phyloP scores from a whole-genome alignment of 2,888 invertebrate species.

The Empis stercorea region DNA sequence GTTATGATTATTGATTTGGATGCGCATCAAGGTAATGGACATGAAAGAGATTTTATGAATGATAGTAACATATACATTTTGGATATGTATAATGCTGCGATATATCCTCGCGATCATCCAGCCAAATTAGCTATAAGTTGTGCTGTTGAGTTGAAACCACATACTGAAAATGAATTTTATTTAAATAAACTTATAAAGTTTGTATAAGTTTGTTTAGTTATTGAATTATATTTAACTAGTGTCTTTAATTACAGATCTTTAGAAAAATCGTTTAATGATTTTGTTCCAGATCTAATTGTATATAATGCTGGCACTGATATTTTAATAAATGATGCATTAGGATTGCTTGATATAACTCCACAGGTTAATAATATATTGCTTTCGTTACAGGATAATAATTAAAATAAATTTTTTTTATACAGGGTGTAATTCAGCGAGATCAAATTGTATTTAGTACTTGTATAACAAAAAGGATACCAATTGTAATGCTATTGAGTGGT shows the following conservation, averaged over 20 bases:
- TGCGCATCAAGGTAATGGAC: conserved; percentile 89
- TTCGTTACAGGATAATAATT: conserved; percentile 42
- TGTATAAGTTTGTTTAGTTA: conserved; percentile 22
- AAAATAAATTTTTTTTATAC: neutral
- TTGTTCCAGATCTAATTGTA: conserved; percentile 66
- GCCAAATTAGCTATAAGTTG: conserved; percentile 61
- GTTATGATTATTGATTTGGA: conserved; percentile 77
- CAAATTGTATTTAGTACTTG: conserved; percentile 68
- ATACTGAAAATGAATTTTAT: conserved; percentile 56
- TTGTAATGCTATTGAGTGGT: conserved; percentile 80
- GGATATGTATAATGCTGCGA: conserved; percentile 71
- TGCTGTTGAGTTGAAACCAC: conserved; percentile 50
- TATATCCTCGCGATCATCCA: conserved; percentile 63
- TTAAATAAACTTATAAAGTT: conserved; percentile 51
- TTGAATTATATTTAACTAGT: neutral
- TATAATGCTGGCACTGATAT: conserved; percentile 91
- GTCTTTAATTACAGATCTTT: conserved; percentile 45
- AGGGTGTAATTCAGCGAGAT: conserved; percentile 78
- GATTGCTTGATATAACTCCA: conserved; percentile 54
- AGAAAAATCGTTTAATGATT: conserved; percentile 52
- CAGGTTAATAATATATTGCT: no score
- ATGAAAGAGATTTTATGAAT: conserved; percentile 65
- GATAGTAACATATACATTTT: conserved; percentile 67
- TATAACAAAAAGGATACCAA: conserved; percentile 49
- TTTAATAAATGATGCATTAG: conserved; percentile 64